A percentile compares a stretch with the other conserved stretches of the same genome.
Conservation (phyloP, 2,888 invertebrate genomes). For the Spialia ferax region DNA sequence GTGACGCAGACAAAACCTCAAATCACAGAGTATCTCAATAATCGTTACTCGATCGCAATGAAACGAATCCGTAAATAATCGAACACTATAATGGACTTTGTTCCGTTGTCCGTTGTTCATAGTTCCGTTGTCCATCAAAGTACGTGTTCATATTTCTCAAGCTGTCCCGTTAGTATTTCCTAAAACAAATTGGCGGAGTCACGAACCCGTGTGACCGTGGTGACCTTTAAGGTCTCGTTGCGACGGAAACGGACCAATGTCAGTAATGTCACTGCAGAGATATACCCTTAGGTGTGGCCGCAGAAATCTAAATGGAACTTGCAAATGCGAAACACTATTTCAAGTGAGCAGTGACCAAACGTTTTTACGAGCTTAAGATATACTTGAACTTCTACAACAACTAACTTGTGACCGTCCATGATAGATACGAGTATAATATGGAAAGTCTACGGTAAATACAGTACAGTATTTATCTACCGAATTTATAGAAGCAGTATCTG, state of each 20-base stretch:
- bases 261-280: conserved; percentile 40
- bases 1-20: not conserved
- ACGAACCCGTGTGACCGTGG: conserved; percentile 59
- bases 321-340: not conserved
- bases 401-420: too few relatives aligned
- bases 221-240: conserved; percentile 51
- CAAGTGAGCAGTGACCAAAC: not conserved
- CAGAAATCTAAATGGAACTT: conserved; percentile 7
- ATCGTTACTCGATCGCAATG: conserved; percentile 15
- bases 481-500: too few relatives aligned
- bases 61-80: conserved; percentile 42
- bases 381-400: conserved; percentile 4
- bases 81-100: conserved; percentile 37
- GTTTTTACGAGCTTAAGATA: not conserved
- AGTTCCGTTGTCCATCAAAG: conserved; percentile 42
- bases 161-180: conserved; percentile 54
- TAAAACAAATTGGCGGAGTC: conserved; percentile 59
- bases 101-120: conserved; percentile 43
- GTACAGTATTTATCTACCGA: too few relatives aligned
- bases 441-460: too few relatives aligned
- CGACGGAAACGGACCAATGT: conserved; percentile 52
- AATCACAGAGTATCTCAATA: not conserved
- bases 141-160: conserved; percentile 52
- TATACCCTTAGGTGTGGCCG: conserved; percentile 26
- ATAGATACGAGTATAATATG: too few relatives aligned